phyloP scores from a whole-genome alignment of 2,113 vertebrate species.

The Oncorhynchus masou region DNA sequence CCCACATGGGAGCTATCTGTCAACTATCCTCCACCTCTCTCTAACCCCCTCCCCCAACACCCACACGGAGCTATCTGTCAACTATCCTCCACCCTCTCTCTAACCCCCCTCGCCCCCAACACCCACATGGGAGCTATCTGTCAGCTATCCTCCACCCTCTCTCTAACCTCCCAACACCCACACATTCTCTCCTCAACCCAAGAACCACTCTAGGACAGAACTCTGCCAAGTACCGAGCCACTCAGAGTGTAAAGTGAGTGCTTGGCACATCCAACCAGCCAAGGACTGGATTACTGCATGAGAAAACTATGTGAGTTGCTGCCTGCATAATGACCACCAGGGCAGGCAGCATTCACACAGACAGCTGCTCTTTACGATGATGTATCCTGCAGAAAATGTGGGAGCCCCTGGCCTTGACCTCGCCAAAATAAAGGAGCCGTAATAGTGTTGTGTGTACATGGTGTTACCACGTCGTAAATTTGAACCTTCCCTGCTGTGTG shows the following conservation, averaged over 20 bases:
- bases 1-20: too few species aligned
- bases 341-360: not conserved
- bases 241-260: slow-evolving; percentile 9
- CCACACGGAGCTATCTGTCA: too few species aligned
- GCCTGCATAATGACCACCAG: not conserved
- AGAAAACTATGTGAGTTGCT: slow-evolving; percentile 20
- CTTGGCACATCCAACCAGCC: slow-evolving; percentile 10
- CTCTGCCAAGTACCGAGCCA: slow-evolving; percentile 15
- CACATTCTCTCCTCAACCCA: not conserved
- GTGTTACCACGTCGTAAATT: slow-evolving; percentile 34
- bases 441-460: slow-evolving; percentile 25
- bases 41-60: too few species aligned
- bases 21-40: too few species aligned
- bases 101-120: too few species aligned
- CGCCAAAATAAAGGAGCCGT: slow-evolving; percentile 9
- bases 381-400: not conserved
- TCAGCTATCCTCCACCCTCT: slow-evolving; percentile 4
- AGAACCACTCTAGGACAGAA: not conserved
- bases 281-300: slow-evolving; percentile 28
- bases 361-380: not conserved
- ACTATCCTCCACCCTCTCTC: too few species aligned
- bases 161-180: not conserved
- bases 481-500: slow-evolving; percentile 29
- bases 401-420: not conserved
- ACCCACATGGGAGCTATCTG: too few species aligned